Conservation (phyloP, 2,888 invertebrate genomes). For the Empis stercorea region DNA sequence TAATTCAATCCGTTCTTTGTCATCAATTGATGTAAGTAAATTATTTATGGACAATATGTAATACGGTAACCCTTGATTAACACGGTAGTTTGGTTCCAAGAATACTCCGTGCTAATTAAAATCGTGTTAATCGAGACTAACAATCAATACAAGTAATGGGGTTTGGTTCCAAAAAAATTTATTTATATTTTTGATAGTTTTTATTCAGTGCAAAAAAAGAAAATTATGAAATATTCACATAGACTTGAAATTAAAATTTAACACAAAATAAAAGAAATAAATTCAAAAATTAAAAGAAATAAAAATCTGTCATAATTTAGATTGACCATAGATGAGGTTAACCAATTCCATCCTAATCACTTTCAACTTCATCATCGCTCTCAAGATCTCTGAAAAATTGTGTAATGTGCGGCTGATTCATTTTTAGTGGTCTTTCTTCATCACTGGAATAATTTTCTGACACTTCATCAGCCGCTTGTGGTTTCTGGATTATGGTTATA, state of each 20-base stretch:
- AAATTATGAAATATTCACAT: no score
- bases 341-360: no score
- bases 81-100: neutral
- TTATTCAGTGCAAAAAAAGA: neutral
- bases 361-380: neutral
- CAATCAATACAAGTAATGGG: neutral
- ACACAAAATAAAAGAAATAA: neutral
- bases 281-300: neutral
- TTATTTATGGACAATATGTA: no score
- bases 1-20: no score
- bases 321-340: no score
- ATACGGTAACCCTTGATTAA: neutral
- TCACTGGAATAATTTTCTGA: neutral
- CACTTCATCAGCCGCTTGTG: neutral
- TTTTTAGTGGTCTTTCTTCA: no score
- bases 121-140: neutral
- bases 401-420: no score
- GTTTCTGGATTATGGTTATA: conserved; percentile 1
- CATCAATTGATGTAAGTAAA: no score
- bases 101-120: neutral
- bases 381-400: neutral
- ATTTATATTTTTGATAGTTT: neutral
- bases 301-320: neutral
- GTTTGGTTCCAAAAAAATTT: no score
- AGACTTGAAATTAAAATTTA: neutral